Base-by-base conservation (phyloP, 2,797 vertebrate species). In the Heterohyrax brucei region DNA sequence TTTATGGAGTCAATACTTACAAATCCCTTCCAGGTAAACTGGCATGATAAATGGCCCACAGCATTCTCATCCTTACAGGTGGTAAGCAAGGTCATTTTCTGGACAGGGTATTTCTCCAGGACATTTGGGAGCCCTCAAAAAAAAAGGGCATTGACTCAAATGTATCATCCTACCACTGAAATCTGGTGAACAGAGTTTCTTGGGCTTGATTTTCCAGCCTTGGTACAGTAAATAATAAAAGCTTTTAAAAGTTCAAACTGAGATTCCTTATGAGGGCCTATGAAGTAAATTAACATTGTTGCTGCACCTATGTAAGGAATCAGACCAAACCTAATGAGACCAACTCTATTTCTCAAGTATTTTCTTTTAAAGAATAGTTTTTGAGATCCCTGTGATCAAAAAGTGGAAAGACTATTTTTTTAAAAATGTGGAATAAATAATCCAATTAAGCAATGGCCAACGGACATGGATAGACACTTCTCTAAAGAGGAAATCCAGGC, bases 371-470 rank as follows among this genome's bases (percentile, higher is more conserved):
- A 53, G 13, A 53, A 53, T 9, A 53, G 4, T 59, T 59, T 59
- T 59, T 59, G 53, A 56, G 53, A 76, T 76, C 24, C 44, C 22
- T 46, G 44, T 76, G 44, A 48, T 26, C 3, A 26, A 48, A 75
- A 76, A 5, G 44, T 8, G 73, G 44, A 14, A 26, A 26, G 5
- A 59, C 1, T 16, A 10, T 70, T 85, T 48, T 5, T n/a, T 73
- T 89, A 84, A 75, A 39, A 56, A 5, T 78, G 81, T 64, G 30
- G 50, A 70, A 94, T 56, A 92, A 89, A 39, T 39, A 39, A 39
- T 39, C 39, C 39, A 39, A 39, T 39, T 39, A 39, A 39, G 39
- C 39, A 39, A 39, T 39, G 39, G 39, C 39, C 39, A 39, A 39
- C 39, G 39, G 39, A 39, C 2, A 39, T 39, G 39, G 39, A 39